phyloP scores from a whole-genome alignment of 2,113 vertebrate species.

The Ciconia stormi region DNA sequence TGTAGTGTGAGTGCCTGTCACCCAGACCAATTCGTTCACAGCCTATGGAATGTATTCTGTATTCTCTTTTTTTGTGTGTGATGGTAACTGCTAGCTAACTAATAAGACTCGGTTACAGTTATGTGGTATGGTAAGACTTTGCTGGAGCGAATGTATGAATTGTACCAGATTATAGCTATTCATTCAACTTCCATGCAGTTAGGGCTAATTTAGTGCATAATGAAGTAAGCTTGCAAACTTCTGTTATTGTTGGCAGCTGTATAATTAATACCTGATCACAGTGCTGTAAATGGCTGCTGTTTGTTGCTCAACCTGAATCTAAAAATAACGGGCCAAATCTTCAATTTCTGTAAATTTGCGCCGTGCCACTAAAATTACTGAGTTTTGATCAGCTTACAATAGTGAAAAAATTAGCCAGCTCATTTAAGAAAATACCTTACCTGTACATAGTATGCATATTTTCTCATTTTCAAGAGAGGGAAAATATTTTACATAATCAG shows the following conservation, averaged over 20 bases:
- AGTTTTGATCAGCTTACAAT: background rate
- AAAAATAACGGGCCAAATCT: background rate
- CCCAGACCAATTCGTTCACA: background rate
- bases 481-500: background rate
- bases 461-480: background rate
- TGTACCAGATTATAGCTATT: background rate
- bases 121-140: background rate
- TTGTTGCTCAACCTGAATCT: background rate
- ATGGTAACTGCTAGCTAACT: background rate
- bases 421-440: background rate
- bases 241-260: background rate
- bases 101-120: background rate
- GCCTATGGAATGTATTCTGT: background rate
- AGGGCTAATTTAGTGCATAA: background rate
- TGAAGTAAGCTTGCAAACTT: background rate
- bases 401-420: background rate
- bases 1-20: background rate
- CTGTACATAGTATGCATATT: background rate
- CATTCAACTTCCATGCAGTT: background rate
- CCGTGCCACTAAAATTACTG: background rate
- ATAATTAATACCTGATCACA: background rate
- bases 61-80: background rate
- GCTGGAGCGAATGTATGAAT: background rate
- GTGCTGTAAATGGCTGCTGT: background rate
- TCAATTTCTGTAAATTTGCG: background rate